Conservation (phyloP, 1,140 invertebrate genomes). For the Papilio aristodemus region DNA sequence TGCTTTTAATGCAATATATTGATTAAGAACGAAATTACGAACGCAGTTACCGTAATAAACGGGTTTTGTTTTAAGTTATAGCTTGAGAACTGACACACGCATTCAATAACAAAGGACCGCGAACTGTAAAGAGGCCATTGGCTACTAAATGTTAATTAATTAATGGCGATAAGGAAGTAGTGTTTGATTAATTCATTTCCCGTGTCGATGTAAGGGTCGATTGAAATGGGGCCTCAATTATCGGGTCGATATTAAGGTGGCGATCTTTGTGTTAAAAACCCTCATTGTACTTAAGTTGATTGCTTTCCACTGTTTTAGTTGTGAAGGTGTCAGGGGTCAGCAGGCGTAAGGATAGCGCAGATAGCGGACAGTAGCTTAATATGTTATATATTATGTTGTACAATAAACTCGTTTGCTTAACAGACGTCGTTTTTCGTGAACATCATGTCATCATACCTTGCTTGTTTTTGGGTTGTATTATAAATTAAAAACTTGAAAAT, state of each 20-base stretch:
- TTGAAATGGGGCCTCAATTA: slow-evolving; percentile 17
- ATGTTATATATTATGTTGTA: not conserved
- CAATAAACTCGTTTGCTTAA: too few species aligned
- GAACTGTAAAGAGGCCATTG: slow-evolving; percentile 18
- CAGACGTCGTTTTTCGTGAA: too few species aligned
- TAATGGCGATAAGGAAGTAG: slow-evolving; percentile 20
- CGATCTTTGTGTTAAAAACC: slow-evolving; percentile 25
- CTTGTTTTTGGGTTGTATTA: too few species aligned
- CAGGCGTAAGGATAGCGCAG: not conserved
- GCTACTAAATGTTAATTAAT: not conserved
- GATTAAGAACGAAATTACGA: not conserved
- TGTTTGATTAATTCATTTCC: slow-evolving; percentile 31
- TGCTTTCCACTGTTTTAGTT: slow-evolving; percentile 21
- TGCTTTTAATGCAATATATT: too few species aligned
- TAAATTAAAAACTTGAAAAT: too few species aligned
- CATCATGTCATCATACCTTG: too few species aligned
- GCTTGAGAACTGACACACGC: not conserved
- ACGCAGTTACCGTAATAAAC: not conserved
- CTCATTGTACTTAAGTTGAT: slow-evolving; percentile 20
- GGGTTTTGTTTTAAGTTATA: not conserved
- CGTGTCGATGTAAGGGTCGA: slow-evolving; percentile 24
- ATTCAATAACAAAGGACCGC: not conserved
- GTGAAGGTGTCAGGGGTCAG: slow-evolving; percentile 2
- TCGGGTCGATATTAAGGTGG: slow-evolving; percentile 24
- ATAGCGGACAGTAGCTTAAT: not conserved